Evolutionary conservation across 2,113 vertebrate genomes (phyloP).

Genomic region (Budorcas taxicolor): DNA sequence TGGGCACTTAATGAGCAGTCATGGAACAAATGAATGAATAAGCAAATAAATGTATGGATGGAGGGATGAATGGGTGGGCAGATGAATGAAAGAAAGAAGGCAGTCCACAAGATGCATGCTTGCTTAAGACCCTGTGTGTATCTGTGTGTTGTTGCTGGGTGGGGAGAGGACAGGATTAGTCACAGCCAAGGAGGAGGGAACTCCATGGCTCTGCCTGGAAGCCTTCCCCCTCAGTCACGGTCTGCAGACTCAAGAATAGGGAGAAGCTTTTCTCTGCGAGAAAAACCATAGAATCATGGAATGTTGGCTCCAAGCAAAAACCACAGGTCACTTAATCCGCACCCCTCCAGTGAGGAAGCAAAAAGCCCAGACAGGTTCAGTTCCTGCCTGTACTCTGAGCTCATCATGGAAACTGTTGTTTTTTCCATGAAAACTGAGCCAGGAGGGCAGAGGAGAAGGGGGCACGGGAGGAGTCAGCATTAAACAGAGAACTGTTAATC

Average conservation of each 20-base stretch:
- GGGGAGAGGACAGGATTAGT: constrained; percentile 2
- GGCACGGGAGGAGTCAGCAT: not conserved
- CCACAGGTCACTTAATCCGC: not conserved
- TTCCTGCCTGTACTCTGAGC: not conserved
- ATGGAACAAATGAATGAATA: not conserved
- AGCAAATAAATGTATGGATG: not conserved
- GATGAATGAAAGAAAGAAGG: not conserved
- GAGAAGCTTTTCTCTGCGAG: not conserved
- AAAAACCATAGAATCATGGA: not conserved
- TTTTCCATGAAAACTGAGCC: constrained; percentile 3
- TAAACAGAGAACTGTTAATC: not conserved
- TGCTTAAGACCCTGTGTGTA: not conserved
- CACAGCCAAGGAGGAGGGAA: not conserved
- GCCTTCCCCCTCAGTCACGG: not conserved
- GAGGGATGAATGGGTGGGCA: not conserved
- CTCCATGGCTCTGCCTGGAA: not conserved
- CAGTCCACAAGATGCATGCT: not conserved
- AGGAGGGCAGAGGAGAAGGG: not conserved
- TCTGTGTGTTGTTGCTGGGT: constrained; percentile 30
- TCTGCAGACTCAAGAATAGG: not conserved
- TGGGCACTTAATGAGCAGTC: not conserved
- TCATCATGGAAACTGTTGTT: constrained; percentile 17
- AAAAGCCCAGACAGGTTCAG: not conserved
- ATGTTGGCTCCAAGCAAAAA: not conserved
- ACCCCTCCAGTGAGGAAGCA: not conserved